Evolutionary conservation across 2,113 vertebrate genomes (phyloP).

Genomic region (Neotoma lepida): DNA sequence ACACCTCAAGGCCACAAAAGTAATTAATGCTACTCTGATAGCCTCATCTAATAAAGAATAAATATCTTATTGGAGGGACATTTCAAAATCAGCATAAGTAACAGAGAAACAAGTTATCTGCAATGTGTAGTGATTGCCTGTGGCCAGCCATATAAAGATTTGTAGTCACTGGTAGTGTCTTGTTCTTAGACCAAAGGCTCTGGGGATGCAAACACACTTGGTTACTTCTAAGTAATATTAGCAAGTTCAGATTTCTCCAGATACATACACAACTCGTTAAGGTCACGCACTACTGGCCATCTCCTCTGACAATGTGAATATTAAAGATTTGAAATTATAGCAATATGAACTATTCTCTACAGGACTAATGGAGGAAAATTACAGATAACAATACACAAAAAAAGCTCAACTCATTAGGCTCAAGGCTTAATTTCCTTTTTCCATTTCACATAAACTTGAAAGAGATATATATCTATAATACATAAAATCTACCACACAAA

Average conservation of each 20-base stretch:
- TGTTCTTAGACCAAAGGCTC: neutral
- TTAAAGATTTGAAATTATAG: neutral
- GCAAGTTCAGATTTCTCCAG: neutral
- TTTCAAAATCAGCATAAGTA: neutral
- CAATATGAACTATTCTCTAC: neutral
- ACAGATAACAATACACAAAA: neutral
- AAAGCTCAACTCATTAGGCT: neutral
- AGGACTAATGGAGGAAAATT: neutral
- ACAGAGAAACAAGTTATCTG: neutral
- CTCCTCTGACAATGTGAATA: neutral
- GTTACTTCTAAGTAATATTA: conserved; percentile 3
- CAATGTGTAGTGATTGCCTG: neutral
- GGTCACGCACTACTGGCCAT: neutral
- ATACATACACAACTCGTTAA: neutral
- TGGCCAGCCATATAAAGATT: neutral
- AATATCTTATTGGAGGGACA: neutral
- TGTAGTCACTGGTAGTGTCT: neutral
- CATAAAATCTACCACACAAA: neutral
- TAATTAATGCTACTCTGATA: neutral
- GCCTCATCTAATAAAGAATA: neutral
- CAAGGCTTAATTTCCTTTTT: neutral
- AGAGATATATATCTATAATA: neutral
- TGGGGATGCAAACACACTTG: neutral
- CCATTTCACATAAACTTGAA: neutral
- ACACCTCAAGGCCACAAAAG: neutral